Base-by-base conservation (phyloP, 23 tunicate genomes). In the Phallusia fumigata region DNA sequence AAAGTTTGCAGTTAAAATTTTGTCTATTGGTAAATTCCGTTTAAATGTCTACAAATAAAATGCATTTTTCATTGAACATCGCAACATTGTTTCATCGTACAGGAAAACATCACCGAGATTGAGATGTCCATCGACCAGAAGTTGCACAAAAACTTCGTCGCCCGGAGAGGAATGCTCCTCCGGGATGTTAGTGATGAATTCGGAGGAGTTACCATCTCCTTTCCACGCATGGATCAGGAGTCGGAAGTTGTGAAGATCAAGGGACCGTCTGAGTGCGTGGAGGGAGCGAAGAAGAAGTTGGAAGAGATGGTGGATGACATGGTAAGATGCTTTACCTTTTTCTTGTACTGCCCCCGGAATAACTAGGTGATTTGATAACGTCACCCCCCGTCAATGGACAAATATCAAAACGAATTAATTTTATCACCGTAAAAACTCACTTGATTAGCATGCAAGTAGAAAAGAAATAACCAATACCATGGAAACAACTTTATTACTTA, bases 231-330 rank as follows among this genome's bases (percentile, higher is more conserved):
- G 16, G 95, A 88, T 52, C 95, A 97, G 30, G 87, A 86, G 19
- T 88, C 97, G 44, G 32, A 85, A 83, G 88, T 69, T 50, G 99
- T 97, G 28, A 80, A 85, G 53, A 90, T 97, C 79, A 92, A 92
- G 76, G 99, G 99, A 40, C 98, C 99, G 6, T 82, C 87, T 24
- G 88, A 97, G 36, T 97, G 99, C 73, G 99, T 97, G 45, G 76
- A 84, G 32, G 97, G 88, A 28, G 99, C 99, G 19, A 86, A 92
- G 82, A 80, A 69, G 21, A 65, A 78, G 51, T 84, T 97, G 32
- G 87, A 69, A 26, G 99, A 97, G 72, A 88, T 86, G 31, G 99
- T 97, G 35, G 86, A 92, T 52, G 94, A 97, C 69, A 76, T 97
- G 88, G 98, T 94, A 31, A 85, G 88, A 0, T 58, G 69, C 11